phyloP scores from a whole-genome alignment of 2,797 vertebrate species.

The Enteromius mattozi region DNA sequence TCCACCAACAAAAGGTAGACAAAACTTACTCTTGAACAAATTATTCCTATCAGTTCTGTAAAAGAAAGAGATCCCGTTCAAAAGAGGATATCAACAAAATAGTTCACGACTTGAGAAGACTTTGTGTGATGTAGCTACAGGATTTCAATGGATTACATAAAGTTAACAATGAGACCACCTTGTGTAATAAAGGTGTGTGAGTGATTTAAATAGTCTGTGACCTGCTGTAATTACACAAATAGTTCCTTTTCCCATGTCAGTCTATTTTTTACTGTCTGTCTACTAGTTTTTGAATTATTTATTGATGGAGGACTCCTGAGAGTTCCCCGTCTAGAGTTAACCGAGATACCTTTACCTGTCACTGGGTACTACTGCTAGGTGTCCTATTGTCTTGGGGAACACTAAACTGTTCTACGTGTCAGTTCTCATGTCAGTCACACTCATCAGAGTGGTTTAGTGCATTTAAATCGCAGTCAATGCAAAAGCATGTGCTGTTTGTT shows the following conservation, averaged over 20 bases:
- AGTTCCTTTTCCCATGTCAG: slow-evolving; percentile 39
- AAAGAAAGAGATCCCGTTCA: not conserved
- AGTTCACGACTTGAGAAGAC: not conserved
- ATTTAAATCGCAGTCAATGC: not conserved
- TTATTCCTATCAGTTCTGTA: not conserved
- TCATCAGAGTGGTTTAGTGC: not conserved
- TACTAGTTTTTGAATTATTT: slow-evolving; percentile 56
- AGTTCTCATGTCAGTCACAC: not conserved
- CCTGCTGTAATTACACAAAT: slow-evolving; percentile 53
- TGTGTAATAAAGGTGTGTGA: slow-evolving; percentile 21
- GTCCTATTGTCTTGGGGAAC: slow-evolving; percentile 35
- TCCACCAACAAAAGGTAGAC: not conserved
- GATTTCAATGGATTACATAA: slow-evolving; percentile 8
- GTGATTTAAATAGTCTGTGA: slow-evolving; percentile 37
- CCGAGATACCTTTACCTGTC: slow-evolving; percentile 57
- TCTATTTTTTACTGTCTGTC: slow-evolving; percentile 40
- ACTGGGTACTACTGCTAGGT: slow-evolving; percentile 42
- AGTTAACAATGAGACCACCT: not conserved
- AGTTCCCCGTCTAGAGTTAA: slow-evolving; percentile 52
- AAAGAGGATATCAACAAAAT: not conserved
- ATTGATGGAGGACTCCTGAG: slow-evolving; percentile 47
- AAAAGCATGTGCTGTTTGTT: not conserved
- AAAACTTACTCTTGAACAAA: not conserved
- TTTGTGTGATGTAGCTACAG: not conserved
- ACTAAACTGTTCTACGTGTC: slow-evolving; percentile 25